These are phyloP conservation scores for Pyralis farinalis DNA, from an alignment of 2,888 invertebrate species.

Conservation along the genomic window DNA sequence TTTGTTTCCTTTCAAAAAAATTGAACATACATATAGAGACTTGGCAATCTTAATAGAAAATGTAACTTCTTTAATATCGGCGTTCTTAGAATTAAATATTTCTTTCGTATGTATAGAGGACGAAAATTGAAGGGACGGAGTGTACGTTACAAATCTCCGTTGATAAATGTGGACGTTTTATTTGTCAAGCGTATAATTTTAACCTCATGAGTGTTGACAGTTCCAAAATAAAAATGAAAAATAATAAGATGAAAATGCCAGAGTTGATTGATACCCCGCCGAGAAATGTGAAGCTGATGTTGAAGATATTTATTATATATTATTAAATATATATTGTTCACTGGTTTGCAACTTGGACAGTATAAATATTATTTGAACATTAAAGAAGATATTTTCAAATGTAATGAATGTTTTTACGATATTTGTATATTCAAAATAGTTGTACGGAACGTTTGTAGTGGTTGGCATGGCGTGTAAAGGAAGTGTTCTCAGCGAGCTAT, in stretches of 20 bases:
- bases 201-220: conserved; percentile 7
- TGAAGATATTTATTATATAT: too few species aligned
- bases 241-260: conserved; percentile 1
- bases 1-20: too few species aligned
- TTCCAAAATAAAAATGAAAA: conserved; percentile 3
- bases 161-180: conserved; percentile 4
- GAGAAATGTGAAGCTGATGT: not conserved
- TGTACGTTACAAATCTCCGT: too few species aligned
- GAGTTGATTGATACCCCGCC: not conserved
- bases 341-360: too few species aligned
- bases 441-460: conserved; percentile 28
- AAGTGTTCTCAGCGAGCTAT: conserved; percentile 42
- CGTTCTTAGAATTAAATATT: too few species aligned
- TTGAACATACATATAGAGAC: too few species aligned
- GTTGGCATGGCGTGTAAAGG: conserved; percentile 46
- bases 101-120: too few species aligned
- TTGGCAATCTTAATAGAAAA: too few species aligned
- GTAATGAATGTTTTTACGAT: conserved; percentile 2
- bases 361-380: not conserved
- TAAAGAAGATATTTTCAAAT: not conserved
- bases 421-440: conserved; percentile 12
- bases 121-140: too few species aligned
- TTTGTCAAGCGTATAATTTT: conserved; percentile 5
- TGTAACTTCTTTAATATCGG: too few species aligned
- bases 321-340: too few species aligned